Evolutionary conservation across 2,113 vertebrate genomes (phyloP), one percentile per base, ranked within the genome.

Genomic region (Malurus cyaneus): DNA sequence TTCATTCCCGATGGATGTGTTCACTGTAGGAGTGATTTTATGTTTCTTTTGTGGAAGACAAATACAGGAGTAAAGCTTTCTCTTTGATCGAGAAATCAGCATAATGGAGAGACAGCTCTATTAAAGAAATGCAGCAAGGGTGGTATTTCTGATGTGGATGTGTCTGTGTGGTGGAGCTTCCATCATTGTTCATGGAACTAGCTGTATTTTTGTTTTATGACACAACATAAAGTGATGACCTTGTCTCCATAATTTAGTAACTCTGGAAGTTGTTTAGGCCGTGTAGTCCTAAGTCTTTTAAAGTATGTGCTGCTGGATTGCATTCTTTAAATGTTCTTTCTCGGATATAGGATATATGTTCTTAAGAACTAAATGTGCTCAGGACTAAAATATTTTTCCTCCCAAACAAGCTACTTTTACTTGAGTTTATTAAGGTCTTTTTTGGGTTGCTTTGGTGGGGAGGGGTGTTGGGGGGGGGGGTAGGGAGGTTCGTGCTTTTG

Each of bases 231-330:
- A 82, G 24, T 16, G 62, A 73, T 91, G 85, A 81, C 80, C 88
- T 84, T 29, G 11, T 86, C 91, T 86, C 56, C 50, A 20, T 87
- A 74, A 92, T 93, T 78, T 65, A 79, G 49, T 86, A 88, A 92
- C 78, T 81, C 59, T 49, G 31, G 44, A 65, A 80, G 60, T 72
- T 94, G 36, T 67, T 88, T 70, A 74, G 36, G 39, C 50, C 66
- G 65, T 72, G 76, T 72, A 0, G 86, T 80, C 57, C 39, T 59
- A 29, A 80, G 64, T 85, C 74, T 83, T 90, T 78, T 28, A 11
- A 79, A 79, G 47, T 41, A n/a, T 32, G 34, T 41, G 8, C 56
- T 80, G 56, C 53, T 80, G 36, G 32, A 23, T 44, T 78, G 46
- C 31, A 26, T 76, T 71, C 82, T 86, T 83, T 11, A 44, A 71